A percentile compares a stretch with the other conserved stretches of the same genome.
phyloP scores from a whole-genome alignment of 2,797 vertebrate genomes.

The Lagorchestes hirsutus region DNA sequence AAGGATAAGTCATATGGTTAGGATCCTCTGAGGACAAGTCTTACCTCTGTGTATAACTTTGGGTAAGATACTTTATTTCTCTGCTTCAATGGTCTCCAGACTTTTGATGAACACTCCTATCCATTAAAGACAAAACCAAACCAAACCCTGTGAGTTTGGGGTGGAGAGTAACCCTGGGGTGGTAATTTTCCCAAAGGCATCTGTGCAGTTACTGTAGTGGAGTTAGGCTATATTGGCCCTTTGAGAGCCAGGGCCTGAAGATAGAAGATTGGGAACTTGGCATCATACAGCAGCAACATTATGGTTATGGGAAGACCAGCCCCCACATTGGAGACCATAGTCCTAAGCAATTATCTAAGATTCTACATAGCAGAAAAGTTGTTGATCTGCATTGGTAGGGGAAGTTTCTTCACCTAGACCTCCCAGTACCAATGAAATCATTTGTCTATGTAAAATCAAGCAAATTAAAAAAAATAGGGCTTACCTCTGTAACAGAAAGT shows the following conservation, averaged over 20 bases:
- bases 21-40: background rate
- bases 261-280: background rate
- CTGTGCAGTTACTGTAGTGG: background rate
- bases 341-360: background rate
- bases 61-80: background rate
- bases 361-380: background rate
- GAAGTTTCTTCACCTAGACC: background rate
- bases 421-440: background rate
- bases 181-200: background rate
- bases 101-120: background rate
- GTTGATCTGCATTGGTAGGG: background rate
- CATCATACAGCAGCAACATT: background rate
- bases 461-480: background rate
- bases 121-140: background rate
- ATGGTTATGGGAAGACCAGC: background rate
- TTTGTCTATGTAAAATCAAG: background rate
- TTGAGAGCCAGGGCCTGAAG: background rate
- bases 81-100: background rate
- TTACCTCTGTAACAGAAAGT: background rate
- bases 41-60: background rate
- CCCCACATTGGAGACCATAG: background rate
- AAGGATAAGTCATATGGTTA: background rate
- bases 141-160: background rate
- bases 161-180: background rate
- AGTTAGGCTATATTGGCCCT: background rate